A percentile compares a stretch with the other conserved stretches of the same genome.
These are phyloP conservation scores for Upupa epops DNA, from an alignment of 2,113 vertebrate genomes.

Conservation along the genomic window DNA sequence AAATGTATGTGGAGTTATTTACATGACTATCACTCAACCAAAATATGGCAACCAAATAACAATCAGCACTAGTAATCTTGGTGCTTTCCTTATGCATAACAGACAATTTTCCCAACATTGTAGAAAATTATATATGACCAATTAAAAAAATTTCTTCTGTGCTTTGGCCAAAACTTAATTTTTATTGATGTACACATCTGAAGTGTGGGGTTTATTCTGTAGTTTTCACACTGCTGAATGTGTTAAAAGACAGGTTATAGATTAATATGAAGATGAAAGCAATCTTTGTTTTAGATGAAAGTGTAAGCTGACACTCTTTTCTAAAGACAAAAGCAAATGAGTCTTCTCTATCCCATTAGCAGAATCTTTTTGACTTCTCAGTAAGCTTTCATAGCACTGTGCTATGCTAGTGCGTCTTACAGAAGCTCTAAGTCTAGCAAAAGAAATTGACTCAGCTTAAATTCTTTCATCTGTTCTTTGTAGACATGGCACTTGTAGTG, in stretches of 20 bases:
- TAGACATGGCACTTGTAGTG: not conserved
- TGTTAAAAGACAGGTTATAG: not conserved
- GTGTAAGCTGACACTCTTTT: not conserved
- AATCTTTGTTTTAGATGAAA: constrained; percentile 21
- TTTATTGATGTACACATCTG: not conserved
- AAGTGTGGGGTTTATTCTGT: not conserved
- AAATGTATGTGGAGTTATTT: not conserved
- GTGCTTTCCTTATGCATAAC: not conserved
- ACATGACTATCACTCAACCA: not conserved
- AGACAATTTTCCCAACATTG: not conserved
- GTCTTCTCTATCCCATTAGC: not conserved
- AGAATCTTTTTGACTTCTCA: not conserved
- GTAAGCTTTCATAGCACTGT: not conserved
- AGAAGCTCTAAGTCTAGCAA: not conserved
- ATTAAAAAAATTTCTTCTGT: not conserved
- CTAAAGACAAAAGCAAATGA: not conserved
- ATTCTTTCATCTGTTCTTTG: constrained; percentile 41
- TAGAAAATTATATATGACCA: not conserved
- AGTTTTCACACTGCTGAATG: not conserved
- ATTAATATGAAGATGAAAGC: constrained; percentile 23
- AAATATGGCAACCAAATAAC: not conserved
- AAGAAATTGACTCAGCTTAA: not conserved
- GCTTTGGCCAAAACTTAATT: not conserved
- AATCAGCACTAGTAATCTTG: not conserved
- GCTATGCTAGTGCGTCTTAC: not conserved